phyloP scores from a whole-genome alignment of 2,888 invertebrate genomes.

The Drosophila kuntzei region DNA sequence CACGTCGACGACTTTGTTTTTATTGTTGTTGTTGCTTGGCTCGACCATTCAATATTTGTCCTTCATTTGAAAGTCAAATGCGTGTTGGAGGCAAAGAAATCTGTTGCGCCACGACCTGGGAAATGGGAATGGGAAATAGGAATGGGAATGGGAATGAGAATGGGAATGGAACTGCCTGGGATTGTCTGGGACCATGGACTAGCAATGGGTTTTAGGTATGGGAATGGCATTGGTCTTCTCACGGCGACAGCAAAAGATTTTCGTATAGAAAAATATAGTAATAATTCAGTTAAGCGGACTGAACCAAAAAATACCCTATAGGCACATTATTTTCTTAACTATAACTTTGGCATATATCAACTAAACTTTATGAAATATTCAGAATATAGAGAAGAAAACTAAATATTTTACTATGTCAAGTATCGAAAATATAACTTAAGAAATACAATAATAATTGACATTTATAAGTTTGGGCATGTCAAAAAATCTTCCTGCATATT shows the following conservation, averaged over 20 bases:
- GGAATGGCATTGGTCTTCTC: constrained; percentile 23
- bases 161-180: constrained; percentile 29
- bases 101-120: constrained; percentile 69
- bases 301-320: neutral
- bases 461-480: neutral
- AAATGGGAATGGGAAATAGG: constrained; percentile 24
- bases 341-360: no score
- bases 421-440: neutral
- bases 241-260: constrained; percentile 42
- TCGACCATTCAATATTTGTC: constrained; percentile 77
- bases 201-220: constrained; percentile 14
- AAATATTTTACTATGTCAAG: neutral
- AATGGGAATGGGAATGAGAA: constrained; percentile 24
- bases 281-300: neutral
- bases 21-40: constrained; percentile 45
- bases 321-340: no score
- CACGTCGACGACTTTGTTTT: constrained; percentile 59
- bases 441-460: neutral
- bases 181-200: constrained; percentile 7
- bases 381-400: neutral
- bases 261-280: constrained; percentile 11
- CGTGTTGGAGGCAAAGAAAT: constrained; percentile 75
- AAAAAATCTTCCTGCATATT: neutral
- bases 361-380: neutral
- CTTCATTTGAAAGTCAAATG: constrained; percentile 82